Base-by-base conservation (phyloP, 2,797 vertebrate species). In the Chaetodon trifasciatus region DNA sequence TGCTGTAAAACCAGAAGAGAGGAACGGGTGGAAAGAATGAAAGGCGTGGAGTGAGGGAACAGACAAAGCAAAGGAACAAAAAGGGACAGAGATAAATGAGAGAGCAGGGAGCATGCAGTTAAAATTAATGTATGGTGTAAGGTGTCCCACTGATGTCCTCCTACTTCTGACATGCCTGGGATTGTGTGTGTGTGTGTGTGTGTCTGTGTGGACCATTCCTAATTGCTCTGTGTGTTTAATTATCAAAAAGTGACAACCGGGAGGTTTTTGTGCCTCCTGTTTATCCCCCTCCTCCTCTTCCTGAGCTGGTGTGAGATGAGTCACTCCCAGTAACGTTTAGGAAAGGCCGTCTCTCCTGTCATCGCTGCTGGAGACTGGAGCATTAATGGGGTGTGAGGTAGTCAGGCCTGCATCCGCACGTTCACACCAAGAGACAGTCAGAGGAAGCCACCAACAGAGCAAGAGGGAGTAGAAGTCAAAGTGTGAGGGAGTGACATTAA, bases 261-360 rank as follows among this genome's bases (percentile, higher is more conserved):
- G 67, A 74, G 58, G 15, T 61, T 52, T 65, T 70, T 46, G 55
- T 63, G 63, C 70, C 70, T 84, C 67, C 70, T 77, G 64, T 79
- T 83, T 62, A 62, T 84, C 65, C 37, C 50, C 67, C 49, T 83
- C 79, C 71, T 74, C 73, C 44, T 78, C 72, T 52, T 80, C 74
- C 66, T 76, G 63, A 75, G 83, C 74, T 62, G 82, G 80, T 83
- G 86, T 85, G 78, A 85, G 82, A 91, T 92, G 88, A 92, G 83
- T 91, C 90, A 90, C 46, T 76, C 70, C 39, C 67, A 56, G 78
- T 58, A 53, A 76, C 56, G 15, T 52, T 78, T 56, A 81, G 71
- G 75, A 76, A 12, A 74, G 83, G 46, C 56, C 70, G 37, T 76
- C 78, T 76, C 84, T 82, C 62, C 71, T 76, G 76, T 78, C 35